Evolutionary conservation across 2,888 invertebrate species (phyloP).

Genomic region (Callimorpha dominula): DNA sequence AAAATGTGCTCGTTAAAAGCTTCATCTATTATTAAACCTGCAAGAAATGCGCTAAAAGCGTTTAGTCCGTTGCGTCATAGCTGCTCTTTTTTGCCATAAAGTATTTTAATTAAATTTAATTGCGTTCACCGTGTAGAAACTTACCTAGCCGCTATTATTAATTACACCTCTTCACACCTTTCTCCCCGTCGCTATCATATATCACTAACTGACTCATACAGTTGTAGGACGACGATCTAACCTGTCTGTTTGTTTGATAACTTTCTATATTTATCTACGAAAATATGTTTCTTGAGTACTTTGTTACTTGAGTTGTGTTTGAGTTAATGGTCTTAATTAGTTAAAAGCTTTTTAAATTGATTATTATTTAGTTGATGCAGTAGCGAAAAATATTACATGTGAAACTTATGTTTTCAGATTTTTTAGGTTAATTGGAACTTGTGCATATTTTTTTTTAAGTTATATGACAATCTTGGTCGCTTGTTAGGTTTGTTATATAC

Average conservation of each 20-base stretch:
- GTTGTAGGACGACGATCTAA: slow-evolving; percentile 5
- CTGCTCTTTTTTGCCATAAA: slow-evolving; percentile 41
- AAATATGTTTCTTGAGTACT: neutral
- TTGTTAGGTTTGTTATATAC: no score
- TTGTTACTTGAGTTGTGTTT: neutral
- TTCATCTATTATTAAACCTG: slow-evolving; percentile 48
- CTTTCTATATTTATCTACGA: slow-evolving; percentile 9
- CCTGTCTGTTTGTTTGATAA: slow-evolving; percentile 1
- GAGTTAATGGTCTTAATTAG: slow-evolving; percentile 39
- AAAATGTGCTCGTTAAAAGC: slow-evolving; percentile 43
- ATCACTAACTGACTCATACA: slow-evolving; percentile 26
- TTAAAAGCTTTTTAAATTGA: slow-evolving; percentile 36
- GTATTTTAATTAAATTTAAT: slow-evolving; percentile 52
- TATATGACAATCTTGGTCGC: no score
- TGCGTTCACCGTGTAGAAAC: slow-evolving; percentile 30
- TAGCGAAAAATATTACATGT: neutral
- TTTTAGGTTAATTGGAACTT: no score
- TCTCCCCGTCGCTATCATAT: slow-evolving; percentile 24
- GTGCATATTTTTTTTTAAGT: no score
- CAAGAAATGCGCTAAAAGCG: slow-evolving; percentile 45
- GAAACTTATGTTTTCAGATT: no score
- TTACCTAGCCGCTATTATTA: slow-evolving; percentile 43
- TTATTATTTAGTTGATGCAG: neutral
- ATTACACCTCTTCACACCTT: slow-evolving; percentile 41
- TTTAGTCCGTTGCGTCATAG: slow-evolving; percentile 33